phyloP scores from a whole-genome alignment of 1,140 invertebrate species.

The Leptinotarsa lineolata region DNA sequence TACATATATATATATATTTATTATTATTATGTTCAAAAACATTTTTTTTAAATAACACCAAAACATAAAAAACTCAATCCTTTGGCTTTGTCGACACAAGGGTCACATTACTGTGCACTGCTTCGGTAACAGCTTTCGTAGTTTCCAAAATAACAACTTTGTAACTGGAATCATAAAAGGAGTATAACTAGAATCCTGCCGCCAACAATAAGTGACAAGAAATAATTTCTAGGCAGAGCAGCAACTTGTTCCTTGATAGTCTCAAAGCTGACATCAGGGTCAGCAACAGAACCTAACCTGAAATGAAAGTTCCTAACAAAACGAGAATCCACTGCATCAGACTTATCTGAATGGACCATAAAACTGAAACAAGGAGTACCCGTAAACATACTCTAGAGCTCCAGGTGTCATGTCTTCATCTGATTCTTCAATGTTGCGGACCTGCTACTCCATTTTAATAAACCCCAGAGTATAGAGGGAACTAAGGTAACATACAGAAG shows the following conservation, averaged over 20 bases:
- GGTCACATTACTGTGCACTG: no score
- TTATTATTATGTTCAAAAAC: no score
- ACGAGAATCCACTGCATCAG: constrained; percentile 89
- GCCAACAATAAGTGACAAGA: constrained; percentile 80
- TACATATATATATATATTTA: no score
- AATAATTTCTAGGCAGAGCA: constrained; percentile 70
- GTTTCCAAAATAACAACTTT: background rate
- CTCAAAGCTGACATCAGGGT: constrained; percentile 80
- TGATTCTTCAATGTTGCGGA: constrained; percentile 61
- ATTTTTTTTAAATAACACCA: no score
- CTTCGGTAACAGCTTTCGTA: no score
- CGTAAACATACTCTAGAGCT: constrained; percentile 89
- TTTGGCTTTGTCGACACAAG: no score
- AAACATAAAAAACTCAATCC: no score
- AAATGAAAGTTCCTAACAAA: constrained; percentile 76
- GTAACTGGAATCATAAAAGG: constrained; percentile 61
- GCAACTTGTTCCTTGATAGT: constrained; percentile 67
- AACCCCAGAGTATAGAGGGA: constrained; percentile 79
- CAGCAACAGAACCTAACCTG: constrained; percentile 82
- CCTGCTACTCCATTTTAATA: constrained; percentile 78
- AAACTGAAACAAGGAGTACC: constrained; percentile 90
- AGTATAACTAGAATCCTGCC: constrained; percentile 82
- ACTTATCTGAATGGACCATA: constrained; percentile 86
- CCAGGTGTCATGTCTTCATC: constrained; percentile 66
- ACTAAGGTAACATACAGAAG: constrained; percentile 87